Conservation (phyloP, 2,797 vertebrate genomes). For the Sebastes cheni region DNA sequence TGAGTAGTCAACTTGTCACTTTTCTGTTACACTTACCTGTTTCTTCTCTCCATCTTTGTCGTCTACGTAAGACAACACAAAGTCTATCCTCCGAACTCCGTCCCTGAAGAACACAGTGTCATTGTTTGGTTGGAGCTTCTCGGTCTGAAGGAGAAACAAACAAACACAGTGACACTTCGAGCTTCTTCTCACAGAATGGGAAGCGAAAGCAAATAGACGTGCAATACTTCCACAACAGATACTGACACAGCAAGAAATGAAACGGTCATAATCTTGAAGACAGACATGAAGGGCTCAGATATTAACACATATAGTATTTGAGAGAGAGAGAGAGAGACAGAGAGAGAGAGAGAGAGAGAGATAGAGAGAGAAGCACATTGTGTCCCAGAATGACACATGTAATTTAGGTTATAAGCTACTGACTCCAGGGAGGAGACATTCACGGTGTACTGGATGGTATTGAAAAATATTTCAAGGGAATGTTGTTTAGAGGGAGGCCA, state of each 20-base stretch:
- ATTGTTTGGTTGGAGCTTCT: constrained; percentile 73
- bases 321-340: neutral
- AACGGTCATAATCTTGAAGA: neutral
- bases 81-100: constrained; percentile 81
- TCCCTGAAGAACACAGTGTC: constrained; percentile 86
- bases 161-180: neutral
- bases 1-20: constrained; percentile 1
- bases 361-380: neutral
- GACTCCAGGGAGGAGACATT: neutral
- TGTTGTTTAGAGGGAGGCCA: neutral
- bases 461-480: neutral
- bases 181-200: neutral
- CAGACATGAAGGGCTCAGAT: neutral
- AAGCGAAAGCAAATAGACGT: constrained; percentile 4
- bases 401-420: neutral
- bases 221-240: neutral
- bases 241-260: neutral
- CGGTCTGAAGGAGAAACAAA: constrained; percentile 63
- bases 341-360: neutral
- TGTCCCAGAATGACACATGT: neutral
- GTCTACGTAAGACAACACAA: constrained; percentile 83
- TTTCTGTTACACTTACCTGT: constrained; percentile 60
- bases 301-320: neutral
- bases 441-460: neutral
- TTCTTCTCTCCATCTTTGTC: constrained; percentile 84